Conservation (phyloP, 2,888 invertebrate species). For the Epinotia ramella region DNA sequence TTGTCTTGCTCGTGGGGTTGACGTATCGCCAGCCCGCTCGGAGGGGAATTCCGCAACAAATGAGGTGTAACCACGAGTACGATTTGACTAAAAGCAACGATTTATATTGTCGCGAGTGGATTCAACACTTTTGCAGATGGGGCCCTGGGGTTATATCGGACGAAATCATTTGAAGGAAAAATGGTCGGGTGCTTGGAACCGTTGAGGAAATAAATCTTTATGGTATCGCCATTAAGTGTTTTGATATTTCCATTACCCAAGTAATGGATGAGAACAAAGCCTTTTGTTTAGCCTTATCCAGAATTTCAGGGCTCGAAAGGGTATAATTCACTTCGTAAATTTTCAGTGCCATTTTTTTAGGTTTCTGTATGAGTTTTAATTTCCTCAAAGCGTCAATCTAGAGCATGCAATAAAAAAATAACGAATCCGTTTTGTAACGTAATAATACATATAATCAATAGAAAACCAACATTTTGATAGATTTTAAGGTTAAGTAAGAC, state of each 20-base stretch:
- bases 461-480: no score
- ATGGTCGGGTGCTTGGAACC: slow-evolving; percentile 3
- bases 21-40: slow-evolving; percentile 6
- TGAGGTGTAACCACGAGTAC: slow-evolving; percentile 48
- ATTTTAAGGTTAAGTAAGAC: no score
- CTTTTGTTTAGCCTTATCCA: no score
- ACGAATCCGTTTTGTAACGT: no score
- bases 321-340: no score
- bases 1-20: slow-evolving; percentile 2
- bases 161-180: slow-evolving; percentile 31
- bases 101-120: slow-evolving; percentile 53
- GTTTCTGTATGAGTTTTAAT: no score
- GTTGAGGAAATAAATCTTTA: slow-evolving; percentile 11
- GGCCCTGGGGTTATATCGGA: slow-evolving; percentile 37
- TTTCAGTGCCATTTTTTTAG: no score
- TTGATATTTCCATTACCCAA: slow-evolving; percentile 8
- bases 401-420: no score
- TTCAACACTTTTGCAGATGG: slow-evolving; percentile 43
- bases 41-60: slow-evolving; percentile 36
- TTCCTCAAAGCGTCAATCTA: no score
- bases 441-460: no score
- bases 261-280: not conserved
- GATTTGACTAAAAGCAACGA: slow-evolving; percentile 58
- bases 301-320: no score
- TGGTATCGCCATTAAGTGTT: slow-evolving; percentile 23